A percentile compares a stretch with the other conserved stretches of the same genome.
Evolutionary conservation across 2,888 invertebrate species (phyloP).

Genomic region (Erebia palarica): DNA sequence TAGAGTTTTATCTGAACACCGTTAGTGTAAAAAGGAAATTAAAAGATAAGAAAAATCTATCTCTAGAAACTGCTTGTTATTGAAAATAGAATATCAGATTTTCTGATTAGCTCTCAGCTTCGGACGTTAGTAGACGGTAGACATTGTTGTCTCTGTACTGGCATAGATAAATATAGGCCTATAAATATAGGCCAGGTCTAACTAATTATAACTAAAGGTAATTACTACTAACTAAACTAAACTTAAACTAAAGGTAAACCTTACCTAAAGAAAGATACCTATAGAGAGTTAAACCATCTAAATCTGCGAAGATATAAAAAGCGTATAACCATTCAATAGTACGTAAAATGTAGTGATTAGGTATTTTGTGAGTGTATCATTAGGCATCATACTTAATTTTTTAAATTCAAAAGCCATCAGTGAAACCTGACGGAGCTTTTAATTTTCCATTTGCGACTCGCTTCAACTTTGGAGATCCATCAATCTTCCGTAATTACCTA

Average conservation of each 20-base stretch:
- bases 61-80: constrained; percentile 1
- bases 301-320: not conserved
- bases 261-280: too few species aligned
- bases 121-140: not conserved
- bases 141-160: not conserved
- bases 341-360: not conserved
- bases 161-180: not conserved
- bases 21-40: not conserved
- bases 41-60: not conserved
- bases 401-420: constrained; percentile 5
- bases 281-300: too few species aligned
- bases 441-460: constrained; percentile 23
- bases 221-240: too few species aligned
- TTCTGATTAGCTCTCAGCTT: not conserved
- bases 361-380: too few species aligned
- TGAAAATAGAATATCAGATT: constrained; percentile 11
- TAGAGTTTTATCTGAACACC: not conserved
- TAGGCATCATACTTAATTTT: not conserved
- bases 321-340: not conserved
- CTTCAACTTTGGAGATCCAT: constrained; percentile 27
- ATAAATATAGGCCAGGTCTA: not conserved
- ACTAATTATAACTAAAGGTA: not conserved
- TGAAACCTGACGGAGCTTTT: constrained; percentile 18
- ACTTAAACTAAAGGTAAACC: too few species aligned
- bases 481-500: constrained; percentile 19